Conservation (phyloP, 1,140 invertebrate genomes). For the Dendrolimus punctatus region DNA sequence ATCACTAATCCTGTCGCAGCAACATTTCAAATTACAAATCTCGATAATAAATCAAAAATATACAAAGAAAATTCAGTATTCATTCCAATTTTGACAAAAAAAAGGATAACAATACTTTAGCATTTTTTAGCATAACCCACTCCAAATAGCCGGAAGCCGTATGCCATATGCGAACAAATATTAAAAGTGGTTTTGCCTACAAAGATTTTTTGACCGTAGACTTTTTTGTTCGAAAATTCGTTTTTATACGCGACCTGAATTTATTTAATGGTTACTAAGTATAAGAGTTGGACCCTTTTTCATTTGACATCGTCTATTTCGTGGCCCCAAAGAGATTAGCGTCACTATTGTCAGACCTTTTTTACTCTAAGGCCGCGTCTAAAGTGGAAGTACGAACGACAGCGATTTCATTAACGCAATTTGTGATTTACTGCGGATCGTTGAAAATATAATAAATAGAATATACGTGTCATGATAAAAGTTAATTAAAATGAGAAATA, state of each 20-base stretch:
- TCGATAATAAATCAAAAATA: conserved; percentile 39
- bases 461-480: no score
- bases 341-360: conserved; percentile 50
- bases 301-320: conserved; percentile 39
- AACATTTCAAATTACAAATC: conserved; percentile 7
- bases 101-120: conserved; percentile 23
- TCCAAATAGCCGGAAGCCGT: conserved; percentile 68
- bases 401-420: no score
- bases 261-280: conserved; percentile 68
- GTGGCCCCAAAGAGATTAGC: conserved; percentile 54
- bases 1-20: no score
- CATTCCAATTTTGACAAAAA: conserved; percentile 27
- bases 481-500: no score
- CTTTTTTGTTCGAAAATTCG: conserved; percentile 27
- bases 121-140: conserved; percentile 65
- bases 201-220: conserved; percentile 39
- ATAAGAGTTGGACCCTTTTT: conserved; percentile 54
- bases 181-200: conserved; percentile 55
- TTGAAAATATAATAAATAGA: no score
- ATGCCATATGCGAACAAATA: conserved; percentile 65
- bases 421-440: no score
- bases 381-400: no score
- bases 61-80: conserved; percentile 20
- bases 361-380: conserved; percentile 16
- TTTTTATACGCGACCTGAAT: conserved; percentile 30